phyloP scores from a whole-genome alignment of 2,113 vertebrate genomes.

The Bagarius yarrelli region DNA sequence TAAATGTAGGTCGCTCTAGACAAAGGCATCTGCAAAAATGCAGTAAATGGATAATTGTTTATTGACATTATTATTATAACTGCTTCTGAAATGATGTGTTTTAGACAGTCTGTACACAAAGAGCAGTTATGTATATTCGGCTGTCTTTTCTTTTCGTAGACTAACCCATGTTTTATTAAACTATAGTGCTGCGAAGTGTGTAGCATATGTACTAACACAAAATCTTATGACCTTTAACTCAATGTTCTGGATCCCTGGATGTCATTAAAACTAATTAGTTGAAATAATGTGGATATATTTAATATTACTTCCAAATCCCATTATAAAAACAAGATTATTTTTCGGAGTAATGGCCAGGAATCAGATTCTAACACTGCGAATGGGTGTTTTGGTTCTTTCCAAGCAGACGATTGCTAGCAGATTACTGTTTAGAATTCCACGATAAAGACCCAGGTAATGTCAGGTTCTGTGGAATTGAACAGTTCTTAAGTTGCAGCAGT shows the following conservation, averaged over 20 bases:
- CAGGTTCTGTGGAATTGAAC: neutral
- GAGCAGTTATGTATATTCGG: no score
- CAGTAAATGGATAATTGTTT: no score
- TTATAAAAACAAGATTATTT: neutral
- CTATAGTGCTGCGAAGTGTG: neutral
- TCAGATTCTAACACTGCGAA: neutral
- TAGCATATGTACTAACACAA: neutral
- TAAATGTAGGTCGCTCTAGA: no score
- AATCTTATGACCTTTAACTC: neutral
- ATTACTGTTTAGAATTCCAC: neutral
- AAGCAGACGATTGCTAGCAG: neutral
- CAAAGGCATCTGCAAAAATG: no score
- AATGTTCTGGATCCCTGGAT: neutral
- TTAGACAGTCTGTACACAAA: no score
- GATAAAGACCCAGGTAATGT: neutral
- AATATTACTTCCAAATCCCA: neutral
- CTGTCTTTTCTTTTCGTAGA: neutral
- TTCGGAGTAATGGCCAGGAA: neutral
- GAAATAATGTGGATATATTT: neutral
- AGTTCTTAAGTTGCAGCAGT: conserved; percentile 5
- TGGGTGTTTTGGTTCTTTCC: neutral
- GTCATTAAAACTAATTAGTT: neutral
- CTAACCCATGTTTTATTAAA: neutral
- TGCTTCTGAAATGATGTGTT: no score
- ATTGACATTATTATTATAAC: no score